Base-by-base conservation (phyloP, 2,113 vertebrate genomes). In the Nothocercus julius region DNA sequence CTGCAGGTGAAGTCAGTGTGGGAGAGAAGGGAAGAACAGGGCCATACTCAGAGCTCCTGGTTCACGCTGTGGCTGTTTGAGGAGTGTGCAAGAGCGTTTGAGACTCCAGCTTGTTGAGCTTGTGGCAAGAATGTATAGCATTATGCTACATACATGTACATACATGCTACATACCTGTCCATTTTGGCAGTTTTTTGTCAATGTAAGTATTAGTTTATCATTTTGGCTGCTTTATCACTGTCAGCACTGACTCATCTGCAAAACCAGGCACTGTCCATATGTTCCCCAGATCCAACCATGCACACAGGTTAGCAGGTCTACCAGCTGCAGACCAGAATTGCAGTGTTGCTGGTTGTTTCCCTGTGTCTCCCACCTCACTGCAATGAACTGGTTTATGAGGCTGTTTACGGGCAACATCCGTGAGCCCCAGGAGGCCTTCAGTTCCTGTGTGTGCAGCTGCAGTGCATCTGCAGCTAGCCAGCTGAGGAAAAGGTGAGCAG, bases 331-430 rank as follows among this genome's bases (percentile, higher is more conserved):
- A 49, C 21, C 25, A 54, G 64, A 49, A 78, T 40, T 49, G 81
- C 72, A 51, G 19, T 91, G 30, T 61, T 87, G 69, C 56, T 77
- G 28, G 14, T 84, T 70, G 13, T 70, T 94, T 67, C 61, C 53
- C 49, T 56, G 36, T 63, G 45, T 24, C 66, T 81, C 19, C 27
- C 77, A 13, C 25, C 38, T 76, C 67, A 61, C 69, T 38, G 64
- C 17, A 3, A 12, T 15, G 54, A 56, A 30, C 54, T 32, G 45
- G 27, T 78, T 87, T 53, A 78, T 62, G 51, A 84, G 83, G 13
- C 30, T 17, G 22, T 56, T 69, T 18, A 3, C 0, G 1, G 25
- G n/a, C 62, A 69, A 0, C 25, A 5, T 92, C 30, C 22, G 27
- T 30, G 47, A 80, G n/a, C 2, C 0, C 28, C 54, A 56, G 28